phyloP scores from a whole-genome alignment of 2,113 vertebrate species.

The Rynchops niger region DNA sequence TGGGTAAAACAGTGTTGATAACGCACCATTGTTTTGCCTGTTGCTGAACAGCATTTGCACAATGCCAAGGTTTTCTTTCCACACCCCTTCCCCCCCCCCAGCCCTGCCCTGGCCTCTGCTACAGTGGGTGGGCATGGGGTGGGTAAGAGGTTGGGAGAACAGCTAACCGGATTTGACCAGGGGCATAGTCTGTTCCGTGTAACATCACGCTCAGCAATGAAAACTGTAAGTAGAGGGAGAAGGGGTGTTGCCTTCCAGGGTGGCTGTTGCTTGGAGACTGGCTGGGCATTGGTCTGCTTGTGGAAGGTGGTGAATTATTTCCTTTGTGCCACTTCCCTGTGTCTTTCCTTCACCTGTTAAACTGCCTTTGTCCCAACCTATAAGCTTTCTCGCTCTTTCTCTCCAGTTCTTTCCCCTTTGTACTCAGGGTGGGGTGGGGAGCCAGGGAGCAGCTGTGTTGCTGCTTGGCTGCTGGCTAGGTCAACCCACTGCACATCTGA shows the following conservation, averaged over 20 bases:
- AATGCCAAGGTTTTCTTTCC: background rate
- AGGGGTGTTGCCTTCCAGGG: background rate
- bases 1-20: background rate
- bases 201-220: background rate
- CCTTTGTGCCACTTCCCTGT: background rate
- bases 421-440: background rate
- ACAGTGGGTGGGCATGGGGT: background rate
- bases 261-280: background rate
- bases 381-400: background rate
- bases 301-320: background rate
- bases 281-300: background rate
- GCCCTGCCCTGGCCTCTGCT: fast-evolving
- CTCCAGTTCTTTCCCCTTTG: background rate
- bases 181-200: background rate
- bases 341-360: background rate
- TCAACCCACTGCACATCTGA: fast-evolving
- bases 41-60: background rate
- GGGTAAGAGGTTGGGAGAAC: background rate
- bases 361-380: background rate
- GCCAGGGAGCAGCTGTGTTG: fast-evolving
- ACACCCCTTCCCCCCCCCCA: fast-evolving
- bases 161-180: background rate
- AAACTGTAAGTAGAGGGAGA: background rate
- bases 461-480: background rate
- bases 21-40: background rate